Evolutionary conservation across 2,888 invertebrate genomes (phyloP).

Genomic region (Melanargia galathea): DNA sequence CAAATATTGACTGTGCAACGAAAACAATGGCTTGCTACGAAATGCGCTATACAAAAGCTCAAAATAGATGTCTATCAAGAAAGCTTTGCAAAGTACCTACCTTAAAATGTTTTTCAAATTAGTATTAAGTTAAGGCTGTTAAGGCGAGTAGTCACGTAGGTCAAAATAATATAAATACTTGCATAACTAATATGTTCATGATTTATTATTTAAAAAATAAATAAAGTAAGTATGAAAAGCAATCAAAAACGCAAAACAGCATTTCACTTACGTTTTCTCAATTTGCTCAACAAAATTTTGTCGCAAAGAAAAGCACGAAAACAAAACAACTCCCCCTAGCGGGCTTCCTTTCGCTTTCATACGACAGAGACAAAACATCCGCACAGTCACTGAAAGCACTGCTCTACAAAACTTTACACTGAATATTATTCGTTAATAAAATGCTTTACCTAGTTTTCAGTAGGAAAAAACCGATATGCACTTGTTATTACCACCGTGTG

Average conservation of each 20-base stretch:
- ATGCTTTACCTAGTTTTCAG: conserved; percentile 37
- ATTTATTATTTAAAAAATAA: background rate
- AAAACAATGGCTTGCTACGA: conserved; percentile 3
- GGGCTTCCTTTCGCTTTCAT: conserved; percentile 75
- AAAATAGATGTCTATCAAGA: background rate
- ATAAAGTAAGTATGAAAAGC: conserved; percentile 49
- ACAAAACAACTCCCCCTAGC: conserved; percentile 67
- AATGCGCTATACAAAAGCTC: conserved; percentile 6
- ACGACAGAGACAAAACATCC: conserved; percentile 62
- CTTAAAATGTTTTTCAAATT: background rate
- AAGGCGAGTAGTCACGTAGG: too few species aligned
- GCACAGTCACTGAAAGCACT: conserved; percentile 78
- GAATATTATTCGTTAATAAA: conserved; percentile 38
- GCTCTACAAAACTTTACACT: conserved; percentile 67
- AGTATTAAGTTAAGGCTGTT: too few species aligned
- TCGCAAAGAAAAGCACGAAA: conserved; percentile 70
- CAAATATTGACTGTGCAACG: conserved; percentile 46
- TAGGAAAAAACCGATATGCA: conserved; percentile 42
- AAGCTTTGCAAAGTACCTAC: background rate
- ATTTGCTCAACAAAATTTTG: conserved; percentile 61
- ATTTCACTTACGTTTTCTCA: conserved; percentile 66
- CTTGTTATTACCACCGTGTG: conserved; percentile 25
- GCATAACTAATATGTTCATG: too few species aligned
- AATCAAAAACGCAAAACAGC: conserved; percentile 45
- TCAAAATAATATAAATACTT: too few species aligned